Percentiles rank a stretch among this genome's conserved stretches.
Evolutionary conservation across 2,888 invertebrate species (phyloP).

Genomic region (Drosophila kambysellisi): DNA sequence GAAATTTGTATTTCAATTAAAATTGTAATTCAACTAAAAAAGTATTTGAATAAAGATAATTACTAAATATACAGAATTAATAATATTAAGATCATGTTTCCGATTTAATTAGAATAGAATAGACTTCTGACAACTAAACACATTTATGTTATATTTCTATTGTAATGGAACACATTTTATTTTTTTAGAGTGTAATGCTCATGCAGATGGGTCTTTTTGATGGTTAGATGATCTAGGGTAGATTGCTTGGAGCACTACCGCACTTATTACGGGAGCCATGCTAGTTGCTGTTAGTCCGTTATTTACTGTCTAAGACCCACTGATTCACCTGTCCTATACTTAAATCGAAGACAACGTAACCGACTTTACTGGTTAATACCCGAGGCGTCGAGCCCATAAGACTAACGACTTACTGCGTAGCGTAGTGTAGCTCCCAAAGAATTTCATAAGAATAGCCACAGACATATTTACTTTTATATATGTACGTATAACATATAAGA

Average conservation of each 20-base stretch:
- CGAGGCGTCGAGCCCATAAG: conserved; percentile 13
- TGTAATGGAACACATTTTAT: not conserved
- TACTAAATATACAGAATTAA: not conserved
- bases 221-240: not conserved
- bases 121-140: not conserved
- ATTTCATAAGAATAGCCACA: conserved; percentile 15
- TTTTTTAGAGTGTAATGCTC: not conserved
- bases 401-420: conserved; percentile 11
- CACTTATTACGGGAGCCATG: not conserved
- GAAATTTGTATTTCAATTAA: not conserved
- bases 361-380: conserved; percentile 4
- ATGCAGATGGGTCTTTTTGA: not conserved
- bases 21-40: not conserved
- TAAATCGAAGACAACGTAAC: conserved; percentile 2
- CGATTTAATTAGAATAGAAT: not conserved
- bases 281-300: not conserved
- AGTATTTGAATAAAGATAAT: not conserved
- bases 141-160: not conserved
- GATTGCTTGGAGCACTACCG: not conserved
- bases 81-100: not conserved
- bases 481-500: conserved; percentile 37
- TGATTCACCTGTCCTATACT: not conserved
- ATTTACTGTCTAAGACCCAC: conserved; percentile 3
- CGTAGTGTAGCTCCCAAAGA: conserved; percentile 1
- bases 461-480: not conserved